Conservation (phyloP, 2,797 vertebrate genomes). For the Hyperoplus lanceolatus region DNA sequence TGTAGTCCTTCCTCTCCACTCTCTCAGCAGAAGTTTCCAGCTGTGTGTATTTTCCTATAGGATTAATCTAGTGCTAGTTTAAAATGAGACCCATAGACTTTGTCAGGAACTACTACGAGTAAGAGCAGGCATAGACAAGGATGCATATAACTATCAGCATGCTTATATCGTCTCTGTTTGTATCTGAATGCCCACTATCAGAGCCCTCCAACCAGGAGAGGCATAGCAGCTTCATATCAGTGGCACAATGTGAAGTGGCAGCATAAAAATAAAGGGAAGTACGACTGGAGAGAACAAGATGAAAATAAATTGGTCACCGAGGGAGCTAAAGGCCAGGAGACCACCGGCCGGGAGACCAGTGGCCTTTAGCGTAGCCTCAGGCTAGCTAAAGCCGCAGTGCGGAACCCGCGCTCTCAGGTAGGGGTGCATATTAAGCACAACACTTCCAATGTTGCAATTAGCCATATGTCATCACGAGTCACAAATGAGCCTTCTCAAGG, state of each 20-base stretch:
- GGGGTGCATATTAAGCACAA: constrained; percentile 54
- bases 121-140: constrained; percentile 4
- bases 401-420: constrained; percentile 44
- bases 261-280: constrained; percentile 42
- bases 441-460: constrained; percentile 71
- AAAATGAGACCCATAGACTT: neutral
- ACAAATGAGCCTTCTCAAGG: constrained; percentile 56
- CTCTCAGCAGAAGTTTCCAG: constrained; percentile 4
- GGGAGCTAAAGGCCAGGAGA: constrained; percentile 71
- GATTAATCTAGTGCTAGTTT: constrained; percentile 20
- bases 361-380: constrained; percentile 66
- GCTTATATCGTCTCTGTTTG: constrained; percentile 19
- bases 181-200: constrained; percentile 25
- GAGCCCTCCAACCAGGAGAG: constrained; percentile 35
- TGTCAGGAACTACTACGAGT: neutral
- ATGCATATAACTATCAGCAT: constrained; percentile 15
- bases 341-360: constrained; percentile 31
- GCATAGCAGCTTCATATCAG: constrained; percentile 18
- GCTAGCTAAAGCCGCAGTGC: constrained; percentile 48
- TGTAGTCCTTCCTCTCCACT: neutral
- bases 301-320: constrained; percentile 80
- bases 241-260: constrained; percentile 39
- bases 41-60: constrained; percentile 1
- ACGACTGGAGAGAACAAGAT: constrained; percentile 55
- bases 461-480: constrained; percentile 74